Evolutionary conservation across 2,113 vertebrate species (phyloP).

Genomic region (Cyanoramphus novaezelandiae): DNA sequence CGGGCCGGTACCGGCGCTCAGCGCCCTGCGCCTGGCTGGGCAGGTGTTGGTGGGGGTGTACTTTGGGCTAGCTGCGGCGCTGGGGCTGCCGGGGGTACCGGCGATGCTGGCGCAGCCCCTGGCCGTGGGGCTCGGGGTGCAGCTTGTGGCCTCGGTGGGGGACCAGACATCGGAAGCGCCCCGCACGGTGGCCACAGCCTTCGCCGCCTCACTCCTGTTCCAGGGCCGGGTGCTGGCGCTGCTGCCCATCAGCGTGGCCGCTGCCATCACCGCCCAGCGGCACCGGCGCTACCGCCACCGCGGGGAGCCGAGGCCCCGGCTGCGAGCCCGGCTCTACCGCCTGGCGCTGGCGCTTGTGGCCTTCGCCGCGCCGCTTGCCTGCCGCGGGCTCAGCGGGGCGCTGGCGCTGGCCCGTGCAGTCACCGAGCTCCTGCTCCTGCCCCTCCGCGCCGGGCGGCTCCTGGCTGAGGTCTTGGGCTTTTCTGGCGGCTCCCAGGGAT

Average conservation of each 20-base stretch:
- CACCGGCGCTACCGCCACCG: constrained; percentile 74
- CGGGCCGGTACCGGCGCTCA: constrained; percentile 57
- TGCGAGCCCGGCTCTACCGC: constrained; percentile 78
- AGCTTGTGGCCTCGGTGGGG: constrained; percentile 84
- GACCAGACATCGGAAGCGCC: constrained; percentile 81
- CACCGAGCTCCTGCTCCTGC: constrained; percentile 21
- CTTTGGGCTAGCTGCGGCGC: constrained; percentile 82
- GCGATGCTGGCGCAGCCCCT: constrained; percentile 83
- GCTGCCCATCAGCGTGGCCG: constrained; percentile 84
- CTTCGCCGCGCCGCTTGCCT: constrained; percentile 82
- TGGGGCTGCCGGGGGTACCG: constrained; percentile 81
- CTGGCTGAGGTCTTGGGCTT: constrained; percentile 65
- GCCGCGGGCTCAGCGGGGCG: constrained; percentile 76
- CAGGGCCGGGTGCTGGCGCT: constrained; percentile 82
- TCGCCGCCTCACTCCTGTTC: constrained; percentile 84
- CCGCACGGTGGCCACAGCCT: constrained; percentile 75
- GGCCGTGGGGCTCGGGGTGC: constrained; percentile 84
- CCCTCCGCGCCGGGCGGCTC: constrained; percentile 58
- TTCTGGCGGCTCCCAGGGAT: neutral
- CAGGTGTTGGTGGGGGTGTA: constrained; percentile 86
- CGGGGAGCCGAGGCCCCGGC: neutral
- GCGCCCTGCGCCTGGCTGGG: constrained; percentile 76
- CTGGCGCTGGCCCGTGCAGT: neutral
- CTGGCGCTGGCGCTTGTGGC: constrained; percentile 83
- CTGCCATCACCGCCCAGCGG: constrained; percentile 78